These are phyloP conservation scores for Pipistrellus pygmaeus DNA, from an alignment of 2,797 vertebrate species.

Conservation along the genomic window DNA sequence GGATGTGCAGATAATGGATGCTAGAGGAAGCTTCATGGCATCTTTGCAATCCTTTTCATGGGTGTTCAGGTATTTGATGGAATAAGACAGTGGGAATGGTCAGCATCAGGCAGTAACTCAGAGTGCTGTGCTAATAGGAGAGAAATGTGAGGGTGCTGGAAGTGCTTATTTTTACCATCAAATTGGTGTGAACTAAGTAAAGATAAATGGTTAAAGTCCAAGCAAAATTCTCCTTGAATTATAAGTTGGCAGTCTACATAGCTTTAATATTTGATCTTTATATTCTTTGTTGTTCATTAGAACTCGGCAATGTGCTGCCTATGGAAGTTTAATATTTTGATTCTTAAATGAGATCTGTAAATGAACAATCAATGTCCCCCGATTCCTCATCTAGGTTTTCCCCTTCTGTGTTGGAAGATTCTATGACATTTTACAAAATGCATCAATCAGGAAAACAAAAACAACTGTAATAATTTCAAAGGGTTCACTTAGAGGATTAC, in stretches of 20 bases:
- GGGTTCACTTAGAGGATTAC: not conserved
- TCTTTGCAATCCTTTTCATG: not conserved
- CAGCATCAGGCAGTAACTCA: not conserved
- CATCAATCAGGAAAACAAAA: not conserved
- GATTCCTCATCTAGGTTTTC: not conserved
- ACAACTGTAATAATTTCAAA: not conserved
- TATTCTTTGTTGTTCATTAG: not conserved
- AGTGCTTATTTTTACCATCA: not conserved
- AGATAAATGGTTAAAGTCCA: not conserved
- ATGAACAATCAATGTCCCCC: not conserved
- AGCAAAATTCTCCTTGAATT: not conserved
- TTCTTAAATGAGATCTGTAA: not conserved
- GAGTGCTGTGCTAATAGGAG: not conserved
- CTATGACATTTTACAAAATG: not conserved
- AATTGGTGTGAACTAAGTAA: not conserved
- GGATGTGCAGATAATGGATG: not conserved
- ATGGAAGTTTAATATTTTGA: not conserved
- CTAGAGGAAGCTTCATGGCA: not conserved
- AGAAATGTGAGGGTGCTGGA: not conserved
- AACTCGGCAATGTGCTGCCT: not conserved
- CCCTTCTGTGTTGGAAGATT: not conserved
- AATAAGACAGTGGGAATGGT: not conserved
- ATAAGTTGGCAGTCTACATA: not conserved
- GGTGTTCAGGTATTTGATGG: not conserved
- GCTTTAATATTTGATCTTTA: not conserved